These are phyloP conservation scores for Cremastobaeus sp. DNA, from an alignment of 2,888 invertebrate species.

Conservation along the genomic window DNA sequence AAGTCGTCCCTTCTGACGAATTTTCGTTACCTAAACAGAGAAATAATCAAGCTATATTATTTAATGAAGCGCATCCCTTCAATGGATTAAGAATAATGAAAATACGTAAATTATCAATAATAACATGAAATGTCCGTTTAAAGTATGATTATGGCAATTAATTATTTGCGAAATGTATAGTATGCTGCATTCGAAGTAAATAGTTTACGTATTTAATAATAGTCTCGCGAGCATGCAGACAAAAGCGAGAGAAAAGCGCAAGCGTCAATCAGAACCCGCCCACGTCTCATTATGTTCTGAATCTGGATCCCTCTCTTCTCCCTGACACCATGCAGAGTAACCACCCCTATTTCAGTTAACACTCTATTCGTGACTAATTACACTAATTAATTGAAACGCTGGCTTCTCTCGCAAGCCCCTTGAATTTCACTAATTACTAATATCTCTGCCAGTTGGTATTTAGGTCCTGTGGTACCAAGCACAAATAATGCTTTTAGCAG, in stretches of 20 bases:
- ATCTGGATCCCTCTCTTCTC: slow-evolving; percentile 63
- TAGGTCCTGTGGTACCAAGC: slow-evolving; percentile 45
- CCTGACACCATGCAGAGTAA: slow-evolving; percentile 68
- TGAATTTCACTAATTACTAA: slow-evolving; percentile 65
- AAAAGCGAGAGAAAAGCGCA: slow-evolving; percentile 65
- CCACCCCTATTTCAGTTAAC: slow-evolving; percentile 73
- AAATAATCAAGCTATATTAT: slow-evolving; percentile 1
- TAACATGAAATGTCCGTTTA: too few relatives aligned
- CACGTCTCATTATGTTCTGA: slow-evolving; percentile 66
- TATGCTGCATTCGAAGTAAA: neutral
- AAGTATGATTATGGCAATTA: too few relatives aligned
- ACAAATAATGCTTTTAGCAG: slow-evolving; percentile 49
- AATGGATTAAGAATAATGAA: too few relatives aligned
- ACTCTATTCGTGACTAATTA: slow-evolving; percentile 75
- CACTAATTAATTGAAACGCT: slow-evolving; percentile 74
- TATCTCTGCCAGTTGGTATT: slow-evolving; percentile 56
- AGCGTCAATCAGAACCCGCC: slow-evolving; percentile 73
- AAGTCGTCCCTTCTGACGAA: slow-evolving; percentile 65
- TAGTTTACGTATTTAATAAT: slow-evolving; percentile 9
- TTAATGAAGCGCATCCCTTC: neutral
- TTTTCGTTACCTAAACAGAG: slow-evolving; percentile 64
- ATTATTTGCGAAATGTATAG: slow-evolving; percentile 2
- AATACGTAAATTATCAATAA: too few relatives aligned
- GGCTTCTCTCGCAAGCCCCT: slow-evolving; percentile 62
- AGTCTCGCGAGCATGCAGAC: neutral